Percentiles rank a stretch among this genome's conserved stretches.
phyloP scores from a whole-genome alignment of 2,113 vertebrate species.

The Asarcornis scutulata region DNA sequence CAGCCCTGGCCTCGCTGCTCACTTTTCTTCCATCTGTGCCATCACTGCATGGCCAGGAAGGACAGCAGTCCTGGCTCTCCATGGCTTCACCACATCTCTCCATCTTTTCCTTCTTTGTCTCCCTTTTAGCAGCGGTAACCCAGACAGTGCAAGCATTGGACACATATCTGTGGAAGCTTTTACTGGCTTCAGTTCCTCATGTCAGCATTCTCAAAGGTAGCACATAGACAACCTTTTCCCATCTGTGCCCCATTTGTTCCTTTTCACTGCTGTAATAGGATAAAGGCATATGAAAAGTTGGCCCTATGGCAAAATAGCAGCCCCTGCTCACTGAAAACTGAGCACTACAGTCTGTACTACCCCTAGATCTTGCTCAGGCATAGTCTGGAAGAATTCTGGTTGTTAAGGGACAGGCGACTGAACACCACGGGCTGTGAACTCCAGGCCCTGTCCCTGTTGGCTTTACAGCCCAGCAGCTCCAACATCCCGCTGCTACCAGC shows the following conservation, averaged over 20 bases:
- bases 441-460: background rate
- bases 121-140: background rate
- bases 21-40: background rate
- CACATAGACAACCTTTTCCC: constrained; percentile 39
- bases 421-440: background rate
- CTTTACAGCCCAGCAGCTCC: background rate
- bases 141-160: background rate
- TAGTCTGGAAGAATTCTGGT: background rate
- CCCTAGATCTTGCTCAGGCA: background rate
- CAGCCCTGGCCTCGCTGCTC: accelerated
- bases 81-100: background rate
- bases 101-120: background rate
- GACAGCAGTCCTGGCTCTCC: background rate
- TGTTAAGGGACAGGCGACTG: background rate
- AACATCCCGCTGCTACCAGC: accelerated
- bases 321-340: background rate
- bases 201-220: background rate
- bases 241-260: constrained; percentile 36
- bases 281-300: background rate
- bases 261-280: background rate
- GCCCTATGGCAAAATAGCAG: background rate
- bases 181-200: constrained; percentile 6
- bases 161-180: constrained; percentile 25
- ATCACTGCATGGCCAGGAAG: background rate
- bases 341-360: background rate